phyloP scores from a whole-genome alignment of 2,113 vertebrate genomes.

The Etheostoma spectabile region DNA sequence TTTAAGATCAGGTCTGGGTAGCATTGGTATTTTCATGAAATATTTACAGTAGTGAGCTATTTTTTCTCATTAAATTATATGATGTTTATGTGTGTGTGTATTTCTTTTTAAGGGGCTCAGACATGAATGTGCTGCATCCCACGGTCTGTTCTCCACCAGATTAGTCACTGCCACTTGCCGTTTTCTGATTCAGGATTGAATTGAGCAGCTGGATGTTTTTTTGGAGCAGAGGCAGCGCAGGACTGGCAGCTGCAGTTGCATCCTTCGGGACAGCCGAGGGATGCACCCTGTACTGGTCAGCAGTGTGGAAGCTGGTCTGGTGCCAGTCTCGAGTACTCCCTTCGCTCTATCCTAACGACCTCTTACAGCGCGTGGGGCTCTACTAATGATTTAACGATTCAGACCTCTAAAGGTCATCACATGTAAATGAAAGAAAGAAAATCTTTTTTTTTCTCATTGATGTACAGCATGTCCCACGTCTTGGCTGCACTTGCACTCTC shows the following conservation, averaged over 20 bases:
- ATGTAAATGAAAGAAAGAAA: slow-evolving; percentile 1
- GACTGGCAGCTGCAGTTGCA: background rate
- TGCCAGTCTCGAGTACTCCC: background rate
- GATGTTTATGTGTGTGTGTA: no score
- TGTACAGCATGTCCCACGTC: background rate
- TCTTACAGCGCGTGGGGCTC: background rate
- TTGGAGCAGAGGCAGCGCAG: background rate
- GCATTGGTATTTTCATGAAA: background rate
- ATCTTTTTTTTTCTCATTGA: background rate
- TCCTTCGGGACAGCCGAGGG: background rate
- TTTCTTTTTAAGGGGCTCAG: no score
- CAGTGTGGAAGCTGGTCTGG: background rate
- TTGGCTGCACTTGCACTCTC: background rate
- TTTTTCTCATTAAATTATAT: background rate
- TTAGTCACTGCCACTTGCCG: background rate
- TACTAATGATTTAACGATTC: background rate
- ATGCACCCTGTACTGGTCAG: background rate
- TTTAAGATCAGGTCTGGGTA: background rate
- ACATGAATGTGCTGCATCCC: no score
- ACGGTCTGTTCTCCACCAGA: no score
- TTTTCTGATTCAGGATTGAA: background rate
- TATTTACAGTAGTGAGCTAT: background rate
- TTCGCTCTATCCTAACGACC: background rate
- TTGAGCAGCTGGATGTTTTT: background rate
- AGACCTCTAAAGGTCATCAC: background rate